phyloP scores from a whole-genome alignment of 2,113 vertebrate genomes.

The Murina feae region DNA sequence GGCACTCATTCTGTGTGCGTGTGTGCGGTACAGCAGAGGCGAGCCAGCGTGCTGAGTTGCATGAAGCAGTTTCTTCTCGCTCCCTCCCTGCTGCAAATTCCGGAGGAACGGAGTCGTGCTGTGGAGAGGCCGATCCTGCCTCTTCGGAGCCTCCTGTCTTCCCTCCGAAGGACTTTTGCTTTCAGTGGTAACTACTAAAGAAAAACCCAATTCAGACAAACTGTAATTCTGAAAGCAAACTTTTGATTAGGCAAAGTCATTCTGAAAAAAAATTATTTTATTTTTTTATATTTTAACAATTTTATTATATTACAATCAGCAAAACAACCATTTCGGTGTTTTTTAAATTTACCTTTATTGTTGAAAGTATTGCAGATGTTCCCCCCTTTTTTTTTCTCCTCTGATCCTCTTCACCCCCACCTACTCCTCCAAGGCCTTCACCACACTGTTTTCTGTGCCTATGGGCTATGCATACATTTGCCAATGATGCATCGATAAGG shows the following conservation, averaged over 20 bases:
- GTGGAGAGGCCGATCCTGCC: background rate
- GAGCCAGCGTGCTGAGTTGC: accelerated
- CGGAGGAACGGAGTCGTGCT: accelerated
- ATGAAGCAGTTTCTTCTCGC: accelerated
- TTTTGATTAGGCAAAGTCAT: background rate
- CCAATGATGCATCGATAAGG: too few relatives aligned
- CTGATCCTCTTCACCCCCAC: too few relatives aligned
- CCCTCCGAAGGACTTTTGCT: background rate
- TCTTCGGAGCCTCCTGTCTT: background rate
- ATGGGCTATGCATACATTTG: too few relatives aligned
- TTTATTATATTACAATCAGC: too few relatives aligned
- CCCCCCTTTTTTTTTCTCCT: too few relatives aligned
- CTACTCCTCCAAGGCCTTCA: too few relatives aligned
- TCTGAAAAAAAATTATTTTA: background rate
- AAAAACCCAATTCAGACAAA: background rate
- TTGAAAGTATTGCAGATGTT: too few relatives aligned
- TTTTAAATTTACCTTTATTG: too few relatives aligned
- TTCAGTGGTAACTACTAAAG: background rate
- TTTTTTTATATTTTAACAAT: too few relatives aligned
- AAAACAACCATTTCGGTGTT: too few relatives aligned
- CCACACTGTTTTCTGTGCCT: too few relatives aligned
- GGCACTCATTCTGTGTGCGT: accelerated
- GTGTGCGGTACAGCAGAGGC: accelerated
- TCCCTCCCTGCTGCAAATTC: background rate
- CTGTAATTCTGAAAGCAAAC: background rate